Conservation (phyloP, 2,797 vertebrate species). For the Rallus crepitans region DNA sequence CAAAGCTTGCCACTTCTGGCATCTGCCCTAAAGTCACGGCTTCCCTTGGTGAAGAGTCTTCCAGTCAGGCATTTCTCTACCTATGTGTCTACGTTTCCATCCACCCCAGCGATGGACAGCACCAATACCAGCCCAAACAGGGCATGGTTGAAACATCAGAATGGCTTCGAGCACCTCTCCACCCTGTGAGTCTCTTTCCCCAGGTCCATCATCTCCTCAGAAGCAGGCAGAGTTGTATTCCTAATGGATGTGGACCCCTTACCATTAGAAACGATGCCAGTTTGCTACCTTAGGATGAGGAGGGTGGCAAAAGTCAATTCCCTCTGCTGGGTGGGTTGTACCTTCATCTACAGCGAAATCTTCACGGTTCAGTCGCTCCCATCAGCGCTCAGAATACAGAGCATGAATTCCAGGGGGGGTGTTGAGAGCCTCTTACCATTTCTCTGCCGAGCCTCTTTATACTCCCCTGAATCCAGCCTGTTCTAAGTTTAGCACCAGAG, state of each 20-base stretch:
- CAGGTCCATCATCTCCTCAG: not conserved
- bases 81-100: not conserved
- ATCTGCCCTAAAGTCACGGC: not conserved
- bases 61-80: not conserved
- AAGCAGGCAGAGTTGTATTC: not conserved
- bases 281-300: not conserved
- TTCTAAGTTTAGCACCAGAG: not conserved
- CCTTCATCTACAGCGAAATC: not conserved
- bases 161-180: not conserved
- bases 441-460: not conserved
- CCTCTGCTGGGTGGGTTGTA: not conserved
- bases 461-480: not conserved
- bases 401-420: not conserved
- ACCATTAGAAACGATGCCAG: not conserved
- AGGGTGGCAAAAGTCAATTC: not conserved
- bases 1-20: not conserved
- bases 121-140: too few species aligned
- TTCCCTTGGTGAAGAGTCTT: not conserved
- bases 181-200: not conserved
- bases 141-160: rapidly evolving
- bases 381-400: not conserved
- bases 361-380: not conserved
- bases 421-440: not conserved
- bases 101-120: not conserved
- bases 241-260: not conserved